Conservation (phyloP, 2,113 vertebrate genomes). For the Oncorhynchus mykiss region DNA sequence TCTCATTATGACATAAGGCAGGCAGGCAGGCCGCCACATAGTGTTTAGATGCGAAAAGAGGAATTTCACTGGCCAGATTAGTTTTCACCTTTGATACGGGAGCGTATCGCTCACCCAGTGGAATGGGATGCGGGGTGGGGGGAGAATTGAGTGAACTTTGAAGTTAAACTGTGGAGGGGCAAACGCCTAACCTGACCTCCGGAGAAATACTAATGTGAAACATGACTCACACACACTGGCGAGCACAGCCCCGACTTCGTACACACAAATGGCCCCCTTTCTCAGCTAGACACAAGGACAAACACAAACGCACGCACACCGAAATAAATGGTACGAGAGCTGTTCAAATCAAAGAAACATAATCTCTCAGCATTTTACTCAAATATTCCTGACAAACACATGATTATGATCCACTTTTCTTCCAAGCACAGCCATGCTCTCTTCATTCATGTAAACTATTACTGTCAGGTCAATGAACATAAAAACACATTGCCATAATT, state of each 20-base stretch:
- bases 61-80: slow-evolving; percentile 49
- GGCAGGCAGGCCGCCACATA: slow-evolving; percentile 10
- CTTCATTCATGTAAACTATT: too few species aligned
- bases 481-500: too few species aligned
- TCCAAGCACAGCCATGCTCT: too few species aligned
- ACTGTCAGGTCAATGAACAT: too few species aligned
- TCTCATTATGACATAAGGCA: slow-evolving; percentile 50
- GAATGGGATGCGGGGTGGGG: slow-evolving; percentile 30
- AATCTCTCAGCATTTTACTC: background rate
- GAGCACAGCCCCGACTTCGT: background rate
- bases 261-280: background rate
- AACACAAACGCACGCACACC: slow-evolving; percentile 13
- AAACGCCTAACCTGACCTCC: slow-evolving; percentile 28
- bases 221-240: slow-evolving; percentile 8
- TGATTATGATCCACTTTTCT: too few species aligned
- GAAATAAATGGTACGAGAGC: slow-evolving; percentile 5
- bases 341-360: background rate
- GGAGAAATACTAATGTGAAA: slow-evolving; percentile 3
- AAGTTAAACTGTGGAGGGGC: slow-evolving; percentile 24
- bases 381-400: too few species aligned
- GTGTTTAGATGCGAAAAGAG: slow-evolving; percentile 17
- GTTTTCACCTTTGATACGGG: slow-evolving; percentile 62
- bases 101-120: slow-evolving; percentile 45
- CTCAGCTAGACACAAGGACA: background rate
- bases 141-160: slow-evolving; percentile 23